Percentiles rank a stretch among this genome's conserved stretches.
phyloP scores from a whole-genome alignment of 2,797 vertebrate genomes.

The Rhynchonycteris naso region DNA sequence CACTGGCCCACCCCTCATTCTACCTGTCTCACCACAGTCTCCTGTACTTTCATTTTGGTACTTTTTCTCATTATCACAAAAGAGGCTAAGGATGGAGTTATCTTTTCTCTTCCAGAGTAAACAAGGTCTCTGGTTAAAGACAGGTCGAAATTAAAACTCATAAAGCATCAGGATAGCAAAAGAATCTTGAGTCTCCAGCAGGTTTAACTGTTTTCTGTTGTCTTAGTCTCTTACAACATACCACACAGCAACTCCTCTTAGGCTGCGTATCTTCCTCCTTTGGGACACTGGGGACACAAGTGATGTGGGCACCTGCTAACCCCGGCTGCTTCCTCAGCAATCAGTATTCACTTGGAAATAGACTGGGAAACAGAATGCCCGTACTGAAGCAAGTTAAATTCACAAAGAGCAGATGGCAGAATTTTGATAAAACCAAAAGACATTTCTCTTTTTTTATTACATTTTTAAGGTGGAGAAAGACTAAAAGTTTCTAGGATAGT shows the following conservation, averaged over 20 bases:
- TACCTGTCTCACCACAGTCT: neutral
- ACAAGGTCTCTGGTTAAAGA: slow-evolving; percentile 7
- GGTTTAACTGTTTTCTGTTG: neutral
- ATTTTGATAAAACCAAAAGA: slow-evolving; percentile 21
- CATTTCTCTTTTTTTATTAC: neutral
- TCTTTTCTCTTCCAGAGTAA: neutral
- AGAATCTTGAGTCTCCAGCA: neutral
- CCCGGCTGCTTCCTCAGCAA: neutral
- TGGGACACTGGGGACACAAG: neutral
- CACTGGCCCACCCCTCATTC: neutral
- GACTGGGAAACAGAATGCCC: neutral
- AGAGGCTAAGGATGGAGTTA: neutral
- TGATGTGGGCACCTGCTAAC: neutral
- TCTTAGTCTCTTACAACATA: neutral
- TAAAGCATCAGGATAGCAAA: neutral
- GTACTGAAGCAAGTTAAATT: slow-evolving; percentile 10
- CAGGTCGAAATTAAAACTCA: neutral
- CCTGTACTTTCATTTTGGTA: neutral
- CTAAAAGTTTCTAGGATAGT: neutral
- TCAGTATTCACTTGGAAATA: slow-evolving; percentile 45
- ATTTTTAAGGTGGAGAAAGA: slow-evolving; percentile 22
- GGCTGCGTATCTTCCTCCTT: neutral
- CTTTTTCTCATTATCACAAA: neutral
- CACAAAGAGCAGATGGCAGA: slow-evolving; percentile 18
- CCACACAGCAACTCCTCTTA: neutral